Percentiles rank a stretch among this genome's conserved stretches.
Evolutionary conservation across 2,888 invertebrate genomes (phyloP).

Genomic region (Lithosia quadra): DNA sequence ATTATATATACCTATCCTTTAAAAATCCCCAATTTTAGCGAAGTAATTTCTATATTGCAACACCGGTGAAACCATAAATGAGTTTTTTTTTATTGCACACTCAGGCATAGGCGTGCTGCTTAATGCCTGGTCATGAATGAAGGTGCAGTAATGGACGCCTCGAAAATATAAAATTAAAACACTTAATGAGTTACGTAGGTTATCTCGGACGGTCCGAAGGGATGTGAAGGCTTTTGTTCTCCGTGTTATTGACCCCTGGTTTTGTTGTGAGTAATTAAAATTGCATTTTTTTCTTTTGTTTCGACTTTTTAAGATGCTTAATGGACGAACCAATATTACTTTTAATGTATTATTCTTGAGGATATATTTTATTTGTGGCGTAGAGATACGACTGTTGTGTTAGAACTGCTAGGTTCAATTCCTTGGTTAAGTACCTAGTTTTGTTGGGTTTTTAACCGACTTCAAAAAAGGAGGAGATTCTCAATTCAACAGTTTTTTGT

Average conservation of each 20-base stretch:
- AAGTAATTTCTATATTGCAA: not conserved
- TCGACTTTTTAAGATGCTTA: slow-evolving; percentile 30
- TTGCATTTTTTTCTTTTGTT: slow-evolving; percentile 57
- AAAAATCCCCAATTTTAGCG: not conserved
- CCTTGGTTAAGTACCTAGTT: not conserved
- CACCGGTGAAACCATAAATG: not conserved
- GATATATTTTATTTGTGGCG: not conserved
- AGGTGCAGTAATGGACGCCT: slow-evolving; percentile 73
- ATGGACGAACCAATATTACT: slow-evolving; percentile 36
- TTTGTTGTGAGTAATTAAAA: slow-evolving; percentile 72
- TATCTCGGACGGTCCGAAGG: slow-evolving; percentile 67
- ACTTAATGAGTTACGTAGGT: slow-evolving; percentile 77
- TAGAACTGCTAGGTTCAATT: not conserved
- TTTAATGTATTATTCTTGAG: not conserved
- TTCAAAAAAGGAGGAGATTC: too few relatives aligned
- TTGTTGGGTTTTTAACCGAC: too few relatives aligned
- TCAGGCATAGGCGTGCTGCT: slow-evolving; percentile 67
- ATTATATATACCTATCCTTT: not conserved
- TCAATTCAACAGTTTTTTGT: not conserved
- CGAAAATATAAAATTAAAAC: slow-evolving; percentile 81
- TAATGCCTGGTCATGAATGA: slow-evolving; percentile 71
- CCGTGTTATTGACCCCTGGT: slow-evolving; percentile 64
- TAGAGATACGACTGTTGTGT: not conserved
- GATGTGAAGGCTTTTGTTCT: slow-evolving; percentile 70
- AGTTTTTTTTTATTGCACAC: slow-evolving; percentile 56